Evolutionary conservation across 2,113 vertebrate genomes (phyloP), one percentile per base, ranked within the genome.

Genomic region (Cynocephalus volans): DNA sequence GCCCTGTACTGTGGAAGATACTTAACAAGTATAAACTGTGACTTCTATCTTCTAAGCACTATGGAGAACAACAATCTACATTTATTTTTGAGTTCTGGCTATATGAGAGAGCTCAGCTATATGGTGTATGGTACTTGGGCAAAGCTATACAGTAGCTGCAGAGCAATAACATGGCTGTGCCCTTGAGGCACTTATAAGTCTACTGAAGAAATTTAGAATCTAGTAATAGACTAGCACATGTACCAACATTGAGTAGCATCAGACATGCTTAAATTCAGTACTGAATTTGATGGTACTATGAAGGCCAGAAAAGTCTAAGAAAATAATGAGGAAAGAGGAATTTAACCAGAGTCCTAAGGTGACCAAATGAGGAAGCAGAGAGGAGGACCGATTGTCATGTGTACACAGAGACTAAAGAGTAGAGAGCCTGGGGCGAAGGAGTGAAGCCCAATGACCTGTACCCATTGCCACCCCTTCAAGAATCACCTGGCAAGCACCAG

Each of bases 341-440:
- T 62, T 54, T 86, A 69, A 36, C 11, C 36, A 60, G 23, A 64
- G 28, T 28, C 48, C 69, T 11, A 28, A 41, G 18, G 45, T 76
- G 36, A 73, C 11, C 69, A 6, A 52, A 31, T 62, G 17, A 65
- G 15, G 69, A 72, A 48, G 23, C 52, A 69, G 58, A 89, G 58
- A 77, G 6, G 4, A 13, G 26, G 1, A 45, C 0, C 11, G 5
- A 52, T n/a, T 18, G 3, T 56, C 36, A 41, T n/a, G 26, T 17
- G 5, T 72, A 8, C 9, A 7, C 18, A 31, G 48, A 36, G 17
- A 28, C 33, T 4, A n/a, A 65, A 36, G 41, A 75, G 4, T 2
- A 2, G 18, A 73, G 14, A n/a, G 1, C 6, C 52, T 62, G n/a
- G 12, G 36, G 3, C 0, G 8, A 36, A 62, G 19, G 28, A n/a